Percentiles rank a stretch among this genome's conserved stretches.
Conservation (phyloP, 1,140 invertebrate species). For the Papilio xuthus region DNA sequence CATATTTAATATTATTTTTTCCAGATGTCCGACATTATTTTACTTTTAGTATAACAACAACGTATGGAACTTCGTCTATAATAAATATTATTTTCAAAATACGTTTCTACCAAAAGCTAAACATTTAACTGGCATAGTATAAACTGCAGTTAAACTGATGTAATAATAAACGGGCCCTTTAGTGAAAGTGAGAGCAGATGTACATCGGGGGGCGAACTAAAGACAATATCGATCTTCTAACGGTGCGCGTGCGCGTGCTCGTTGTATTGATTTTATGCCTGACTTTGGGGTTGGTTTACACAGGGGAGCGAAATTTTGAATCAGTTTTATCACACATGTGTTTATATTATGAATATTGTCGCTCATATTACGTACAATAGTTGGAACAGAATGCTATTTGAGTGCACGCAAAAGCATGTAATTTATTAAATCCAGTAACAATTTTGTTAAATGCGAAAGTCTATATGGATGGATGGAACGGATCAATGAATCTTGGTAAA, state of each 20-base stretch:
- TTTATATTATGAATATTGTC: neutral
- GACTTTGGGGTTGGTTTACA: slow-evolving; percentile 50
- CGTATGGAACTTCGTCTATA: too few species aligned
- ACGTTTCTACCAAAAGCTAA: neutral
- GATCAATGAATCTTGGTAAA: too few species aligned
- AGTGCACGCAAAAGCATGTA: neutral
- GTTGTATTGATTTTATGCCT: slow-evolving; percentile 56
- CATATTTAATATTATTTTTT: too few species aligned
- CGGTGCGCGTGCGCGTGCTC: slow-evolving; percentile 52
- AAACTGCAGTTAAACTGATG: slow-evolving; percentile 10
- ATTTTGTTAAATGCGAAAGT: too few species aligned
- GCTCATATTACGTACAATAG: neutral
- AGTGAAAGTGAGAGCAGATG: slow-evolving; percentile 48
- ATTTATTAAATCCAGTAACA: too few species aligned
- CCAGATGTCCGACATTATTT: too few species aligned
- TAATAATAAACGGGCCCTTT: slow-evolving; percentile 19
- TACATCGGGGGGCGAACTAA: slow-evolving; percentile 51
- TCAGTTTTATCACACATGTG: neutral
- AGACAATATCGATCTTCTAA: slow-evolving; percentile 66
- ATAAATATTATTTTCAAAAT: too few species aligned
- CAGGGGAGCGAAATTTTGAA: slow-evolving; percentile 36
- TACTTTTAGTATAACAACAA: too few species aligned
- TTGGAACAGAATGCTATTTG: neutral
- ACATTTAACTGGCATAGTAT: neutral
- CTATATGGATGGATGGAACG: too few species aligned